A percentile compares a stretch with the other conserved stretches of the same genome.
Evolutionary conservation across 92 coral and sea anemone species (phyloP).

Genomic region (Heteractis magnifica): DNA sequence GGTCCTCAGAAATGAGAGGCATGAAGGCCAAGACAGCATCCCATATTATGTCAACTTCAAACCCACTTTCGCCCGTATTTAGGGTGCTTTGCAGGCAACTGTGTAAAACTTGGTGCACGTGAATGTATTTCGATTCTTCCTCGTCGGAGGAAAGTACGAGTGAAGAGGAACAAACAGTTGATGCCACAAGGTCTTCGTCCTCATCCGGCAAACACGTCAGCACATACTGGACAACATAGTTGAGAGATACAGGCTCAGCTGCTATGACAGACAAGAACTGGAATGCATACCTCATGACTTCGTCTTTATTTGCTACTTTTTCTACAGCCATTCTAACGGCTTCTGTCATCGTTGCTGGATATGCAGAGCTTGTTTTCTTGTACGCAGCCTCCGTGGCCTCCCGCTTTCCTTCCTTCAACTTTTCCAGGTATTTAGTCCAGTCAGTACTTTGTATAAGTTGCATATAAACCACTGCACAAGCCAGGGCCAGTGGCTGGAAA

Average conservation of each 20-base stretch:
- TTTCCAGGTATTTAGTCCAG: slow-evolving; percentile 3
- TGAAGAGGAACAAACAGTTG: slow-evolving; percentile 12
- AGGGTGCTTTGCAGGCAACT: slow-evolving; percentile 13
- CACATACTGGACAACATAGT: slow-evolving; percentile 19
- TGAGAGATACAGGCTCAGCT: slow-evolving; percentile 10
- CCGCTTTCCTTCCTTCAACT: slow-evolving; percentile 6
- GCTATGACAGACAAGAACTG: slow-evolving; percentile 1
- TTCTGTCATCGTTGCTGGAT: slow-evolving; percentile 10
- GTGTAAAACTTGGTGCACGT: slow-evolving; percentile 3
- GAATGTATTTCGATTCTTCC: not conserved
- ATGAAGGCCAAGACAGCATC: not conserved
- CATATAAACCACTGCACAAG: slow-evolving; percentile 11
- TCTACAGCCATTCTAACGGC: slow-evolving; percentile 26
- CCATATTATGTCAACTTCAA: not conserved
- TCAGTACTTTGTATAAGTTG: not conserved
- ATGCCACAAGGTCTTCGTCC: slow-evolving; percentile 19
- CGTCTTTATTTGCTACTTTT: not conserved
- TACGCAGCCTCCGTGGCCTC: slow-evolving; percentile 1
- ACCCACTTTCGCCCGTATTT: not conserved
- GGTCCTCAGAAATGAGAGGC: not conserved
- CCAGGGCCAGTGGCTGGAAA: slow-evolving; percentile 14
- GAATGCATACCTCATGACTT: slow-evolving; percentile 1
- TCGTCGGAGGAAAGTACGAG: slow-evolving; percentile 17
- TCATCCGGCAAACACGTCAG: not conserved
- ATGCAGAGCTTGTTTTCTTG: slow-evolving; percentile 5